Evolutionary conservation across 2,888 invertebrate species (phyloP), one percentile per base, ranked within the genome.

Genomic region (Drosophila algonquin): DNA sequence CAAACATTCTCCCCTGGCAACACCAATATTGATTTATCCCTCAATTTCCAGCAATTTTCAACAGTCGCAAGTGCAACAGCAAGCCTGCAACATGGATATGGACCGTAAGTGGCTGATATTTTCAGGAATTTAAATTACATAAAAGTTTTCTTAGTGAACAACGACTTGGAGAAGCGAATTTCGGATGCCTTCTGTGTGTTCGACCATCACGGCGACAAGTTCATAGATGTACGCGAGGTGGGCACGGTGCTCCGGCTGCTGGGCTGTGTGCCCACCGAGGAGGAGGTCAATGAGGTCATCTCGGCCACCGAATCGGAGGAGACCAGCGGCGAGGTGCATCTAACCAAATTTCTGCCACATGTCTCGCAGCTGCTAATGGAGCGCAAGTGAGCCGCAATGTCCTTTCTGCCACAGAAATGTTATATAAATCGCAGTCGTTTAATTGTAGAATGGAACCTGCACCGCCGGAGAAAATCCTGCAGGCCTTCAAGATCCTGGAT

Each of bases 141-240:
- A 6, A 12, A 14, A 0, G 2, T 30, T 12, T 40, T 14, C 35
- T 74, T 90, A 94, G 92, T 95, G 35, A 94, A 94, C 69, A 95
- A 95, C 83, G 96, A 96, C 71, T 92, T 97, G 81, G 96, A 97
- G 88, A 95, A 95, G 89, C 95, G 94, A 92, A 96, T 98, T 63
- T 95, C 95, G 5, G 97, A 97, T 86, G 96, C 97, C 3, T 98
- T 98, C 91, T 96, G 96, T 89, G 95, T 98, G 27, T 98, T 98
- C 90, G 98, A 98, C 91, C 97, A 97, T 92, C 95, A 96, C 59
- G 96, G 95, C 55, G 97, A 95, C 88, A 96, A 96, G 93, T 95
- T 96, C 3, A 96, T 98, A 1, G 98, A 98, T 93, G 95, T 97
- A 0, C 94, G 98, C 86, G 98, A 98, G 94, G 94, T 98, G 63